These are phyloP conservation scores for Ptychodera flava DNA, from an alignment of 35 echinoderm and acorn worm species.

Conservation along the genomic window DNA sequence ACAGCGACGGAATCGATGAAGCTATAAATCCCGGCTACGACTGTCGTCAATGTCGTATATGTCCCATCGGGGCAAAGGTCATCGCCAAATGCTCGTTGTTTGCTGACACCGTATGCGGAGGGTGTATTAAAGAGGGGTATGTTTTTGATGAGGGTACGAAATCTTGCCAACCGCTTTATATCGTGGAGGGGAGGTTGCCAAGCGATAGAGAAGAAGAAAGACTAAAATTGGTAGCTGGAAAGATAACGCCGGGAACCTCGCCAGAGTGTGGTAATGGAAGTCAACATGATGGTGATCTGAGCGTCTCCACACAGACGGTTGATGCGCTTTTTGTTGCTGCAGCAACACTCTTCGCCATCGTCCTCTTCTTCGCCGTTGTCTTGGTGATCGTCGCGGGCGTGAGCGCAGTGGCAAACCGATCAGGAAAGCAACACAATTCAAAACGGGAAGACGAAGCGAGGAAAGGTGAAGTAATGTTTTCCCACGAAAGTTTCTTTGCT, in stretches of 20 bases:
- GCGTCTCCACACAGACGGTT: neutral
- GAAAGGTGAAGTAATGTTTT: no score
- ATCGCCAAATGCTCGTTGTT: neutral
- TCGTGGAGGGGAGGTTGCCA: neutral
- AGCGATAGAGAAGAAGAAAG: neutral
- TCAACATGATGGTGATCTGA: neutral
- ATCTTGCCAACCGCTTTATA: neutral
- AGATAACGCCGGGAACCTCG: neutral
- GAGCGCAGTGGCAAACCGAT: no score
- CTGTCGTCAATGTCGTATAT: neutral
- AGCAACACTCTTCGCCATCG: neutral
- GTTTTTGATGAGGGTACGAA: neutral
- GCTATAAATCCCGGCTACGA: neutral
- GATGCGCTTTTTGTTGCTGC: neutral
- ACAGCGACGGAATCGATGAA: neutral
- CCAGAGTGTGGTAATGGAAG: no score
- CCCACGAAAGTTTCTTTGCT: no score
- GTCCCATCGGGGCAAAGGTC: neutral
- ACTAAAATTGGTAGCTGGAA: neutral
- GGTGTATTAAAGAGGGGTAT: neutral
- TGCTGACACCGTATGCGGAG: neutral
- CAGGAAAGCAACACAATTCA: no score
- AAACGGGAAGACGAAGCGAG: no score
- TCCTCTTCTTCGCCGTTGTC: neutral
- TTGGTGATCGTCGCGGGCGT: no score